Base-by-base conservation (phyloP, 2,888 invertebrate genomes). In the Heterodera filipjevi region DNA sequence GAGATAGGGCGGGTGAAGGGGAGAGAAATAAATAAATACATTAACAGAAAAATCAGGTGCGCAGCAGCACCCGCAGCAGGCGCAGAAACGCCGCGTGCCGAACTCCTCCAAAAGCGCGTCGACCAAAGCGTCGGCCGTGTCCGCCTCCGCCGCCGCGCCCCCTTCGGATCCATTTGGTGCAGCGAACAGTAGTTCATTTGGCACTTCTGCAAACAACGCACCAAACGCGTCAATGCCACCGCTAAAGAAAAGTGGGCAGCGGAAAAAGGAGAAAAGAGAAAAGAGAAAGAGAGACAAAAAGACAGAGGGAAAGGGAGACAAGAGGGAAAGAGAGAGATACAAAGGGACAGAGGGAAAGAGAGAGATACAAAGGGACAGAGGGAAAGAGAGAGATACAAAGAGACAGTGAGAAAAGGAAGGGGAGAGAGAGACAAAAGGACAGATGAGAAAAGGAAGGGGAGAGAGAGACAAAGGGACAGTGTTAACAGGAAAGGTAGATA, bases 121-220 rank as follows among this genome's bases (percentile, higher is more conserved):
- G n/a, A n/a, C 66, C 30, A 53, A 32, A 33, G 30, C 68, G 12
- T 49, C 19, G 32, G 66, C 75, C 22, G 27, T 35, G 14, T 12
- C 71, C 19, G 30, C 19, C 16, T 32, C 35, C 22, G n/a, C 32
- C 46, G 27, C 75, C 14, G 44, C 66, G 8, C 46, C 66, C n/a
- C 30, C 66, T 16, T 75, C 44, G 66, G 75, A 75, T 12, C 59
- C 75, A 12, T 66, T 68, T 8, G 74, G 74, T 22, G 74, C 35
- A 16, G 46, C 35, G 22, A 35, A 68, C 68, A 68, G n/a, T n/a
- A n/a, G 68, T 35, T 30, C 68, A 14, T 68, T 68, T 27, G 68
- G 68, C 68, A 35, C 68, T 35, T 35, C 33, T 32, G 3, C 68
- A 19, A 19, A 6, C 32, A 35, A 35, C 22, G 5, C 68, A 33